Evolutionary conservation across 2,888 invertebrate genomes (phyloP).

Genomic region (Agapostemon virescens): DNA sequence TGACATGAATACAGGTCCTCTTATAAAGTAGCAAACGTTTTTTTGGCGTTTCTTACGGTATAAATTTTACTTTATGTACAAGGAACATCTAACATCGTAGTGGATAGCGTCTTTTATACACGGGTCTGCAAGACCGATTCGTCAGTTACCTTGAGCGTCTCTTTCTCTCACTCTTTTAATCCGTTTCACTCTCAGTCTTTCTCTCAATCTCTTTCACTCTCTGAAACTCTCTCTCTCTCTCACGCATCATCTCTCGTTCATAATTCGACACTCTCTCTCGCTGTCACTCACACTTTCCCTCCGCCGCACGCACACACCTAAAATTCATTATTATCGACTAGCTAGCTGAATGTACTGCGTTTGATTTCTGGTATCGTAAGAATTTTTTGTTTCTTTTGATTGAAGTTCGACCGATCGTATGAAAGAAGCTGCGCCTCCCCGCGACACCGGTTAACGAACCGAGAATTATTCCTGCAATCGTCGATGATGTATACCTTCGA

Average conservation of each 20-base stretch:
- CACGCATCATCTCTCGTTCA: too few relatives aligned
- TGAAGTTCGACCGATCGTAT: constrained; percentile 48
- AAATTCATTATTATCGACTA: constrained; percentile 65
- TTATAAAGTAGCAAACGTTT: constrained; percentile 71
- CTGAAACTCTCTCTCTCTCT: background rate
- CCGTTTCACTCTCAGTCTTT: background rate
- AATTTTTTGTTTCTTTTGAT: constrained; percentile 35
- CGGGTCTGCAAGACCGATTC: constrained; percentile 67
- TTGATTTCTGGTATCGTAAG: constrained; percentile 41
- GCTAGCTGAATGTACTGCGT: constrained; percentile 50
- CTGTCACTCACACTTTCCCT: background rate
- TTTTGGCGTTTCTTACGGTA: constrained; percentile 71
- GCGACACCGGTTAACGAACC: background rate
- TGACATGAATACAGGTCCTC: constrained; percentile 57
- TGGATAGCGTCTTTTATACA: constrained; percentile 71
- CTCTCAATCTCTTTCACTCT: background rate
- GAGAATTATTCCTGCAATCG: background rate
- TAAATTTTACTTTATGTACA: constrained; percentile 75
- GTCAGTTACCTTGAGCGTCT: constrained; percentile 58
- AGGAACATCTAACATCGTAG: constrained; percentile 77
- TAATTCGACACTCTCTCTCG: background rate
- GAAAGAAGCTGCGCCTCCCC: constrained; percentile 27
- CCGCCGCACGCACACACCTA: constrained; percentile 55
- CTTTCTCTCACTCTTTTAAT: background rate
- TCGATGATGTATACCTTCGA: background rate